phyloP scores from a whole-genome alignment of 2,797 vertebrate genomes.

The Pangasius sanitwongsei region DNA sequence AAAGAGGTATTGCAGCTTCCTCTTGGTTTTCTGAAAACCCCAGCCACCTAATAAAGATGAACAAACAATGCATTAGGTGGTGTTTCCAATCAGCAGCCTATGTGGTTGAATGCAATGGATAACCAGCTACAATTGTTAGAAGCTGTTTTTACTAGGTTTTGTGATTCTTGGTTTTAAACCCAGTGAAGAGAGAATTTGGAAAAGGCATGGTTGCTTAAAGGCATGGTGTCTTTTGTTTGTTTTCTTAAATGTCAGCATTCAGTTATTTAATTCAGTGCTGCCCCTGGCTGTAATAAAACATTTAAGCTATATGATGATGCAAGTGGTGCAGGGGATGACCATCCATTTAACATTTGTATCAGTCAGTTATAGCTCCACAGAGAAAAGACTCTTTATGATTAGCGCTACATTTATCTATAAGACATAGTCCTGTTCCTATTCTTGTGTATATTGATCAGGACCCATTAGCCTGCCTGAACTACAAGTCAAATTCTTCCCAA shows the following conservation, averaged over 20 bases:
- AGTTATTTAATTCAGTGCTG: not conserved
- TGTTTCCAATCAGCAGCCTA: not conserved
- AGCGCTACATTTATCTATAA: not conserved
- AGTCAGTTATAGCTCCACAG: not conserved
- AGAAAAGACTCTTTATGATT: not conserved
- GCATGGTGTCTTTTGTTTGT: not conserved
- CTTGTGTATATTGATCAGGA: not conserved
- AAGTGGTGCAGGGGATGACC: not conserved
- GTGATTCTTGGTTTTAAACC: not conserved
- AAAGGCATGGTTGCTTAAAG: not conserved
- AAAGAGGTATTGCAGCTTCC: too few species aligned
- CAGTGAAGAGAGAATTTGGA: not conserved
- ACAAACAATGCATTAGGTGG: not conserved
- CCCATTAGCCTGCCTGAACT: not conserved
- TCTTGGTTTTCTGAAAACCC: too few species aligned
- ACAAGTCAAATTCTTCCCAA: not conserved
- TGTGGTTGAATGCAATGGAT: not conserved
- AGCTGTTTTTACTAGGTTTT: not conserved
- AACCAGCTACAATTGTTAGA: not conserved
- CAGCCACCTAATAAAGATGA: too few species aligned
- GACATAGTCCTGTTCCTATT: not conserved
- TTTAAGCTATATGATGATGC: not conserved
- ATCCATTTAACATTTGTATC: not conserved
- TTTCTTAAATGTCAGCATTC: not conserved
- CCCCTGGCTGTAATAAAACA: not conserved